These are phyloP conservation scores for Napeogenes inachia DNA, from an alignment of 2,888 invertebrate species.

Conservation along the genomic window DNA sequence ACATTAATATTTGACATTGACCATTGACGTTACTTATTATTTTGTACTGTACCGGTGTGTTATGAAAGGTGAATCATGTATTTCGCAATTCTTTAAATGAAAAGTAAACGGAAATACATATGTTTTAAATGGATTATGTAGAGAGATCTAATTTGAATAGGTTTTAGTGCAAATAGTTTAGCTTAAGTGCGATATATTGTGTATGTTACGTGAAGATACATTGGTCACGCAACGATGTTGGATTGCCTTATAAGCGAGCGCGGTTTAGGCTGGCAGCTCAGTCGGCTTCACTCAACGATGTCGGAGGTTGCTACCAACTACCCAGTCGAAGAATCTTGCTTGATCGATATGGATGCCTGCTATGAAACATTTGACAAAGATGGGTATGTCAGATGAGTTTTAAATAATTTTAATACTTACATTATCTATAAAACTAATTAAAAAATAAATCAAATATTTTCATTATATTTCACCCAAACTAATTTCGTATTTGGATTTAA, in stretches of 20 bases:
- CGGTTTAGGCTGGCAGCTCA: conserved; percentile 53
- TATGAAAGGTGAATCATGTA: conserved; percentile 19
- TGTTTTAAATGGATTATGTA: not conserved
- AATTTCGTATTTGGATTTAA: too few relatives aligned
- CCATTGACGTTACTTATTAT: not conserved
- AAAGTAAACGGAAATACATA: conserved; percentile 24
- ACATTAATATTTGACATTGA: too few relatives aligned
- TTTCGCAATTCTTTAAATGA: conserved; percentile 28
- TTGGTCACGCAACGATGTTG: conserved; percentile 52
- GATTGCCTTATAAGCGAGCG: conserved; percentile 60
- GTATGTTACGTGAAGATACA: conserved; percentile 9
- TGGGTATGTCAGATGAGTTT: conserved; percentile 78
- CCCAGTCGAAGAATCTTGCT: conserved; percentile 73
- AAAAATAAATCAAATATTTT: not conserved
- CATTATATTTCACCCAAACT: too few relatives aligned
- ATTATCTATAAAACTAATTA: not conserved
- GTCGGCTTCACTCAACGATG: conserved; percentile 69
- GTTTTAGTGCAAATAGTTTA: not conserved
- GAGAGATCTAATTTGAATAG: not conserved
- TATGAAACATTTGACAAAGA: conserved; percentile 94
- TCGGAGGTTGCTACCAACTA: conserved; percentile 62
- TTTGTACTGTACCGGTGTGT: conserved; percentile 5
- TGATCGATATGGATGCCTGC: conserved; percentile 91
- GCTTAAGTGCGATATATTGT: conserved; percentile 6
- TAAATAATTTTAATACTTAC: not conserved